These are phyloP conservation scores for Drosophila algonquin DNA, from an alignment of 2,888 invertebrate genomes.

Conservation along the genomic window DNA sequence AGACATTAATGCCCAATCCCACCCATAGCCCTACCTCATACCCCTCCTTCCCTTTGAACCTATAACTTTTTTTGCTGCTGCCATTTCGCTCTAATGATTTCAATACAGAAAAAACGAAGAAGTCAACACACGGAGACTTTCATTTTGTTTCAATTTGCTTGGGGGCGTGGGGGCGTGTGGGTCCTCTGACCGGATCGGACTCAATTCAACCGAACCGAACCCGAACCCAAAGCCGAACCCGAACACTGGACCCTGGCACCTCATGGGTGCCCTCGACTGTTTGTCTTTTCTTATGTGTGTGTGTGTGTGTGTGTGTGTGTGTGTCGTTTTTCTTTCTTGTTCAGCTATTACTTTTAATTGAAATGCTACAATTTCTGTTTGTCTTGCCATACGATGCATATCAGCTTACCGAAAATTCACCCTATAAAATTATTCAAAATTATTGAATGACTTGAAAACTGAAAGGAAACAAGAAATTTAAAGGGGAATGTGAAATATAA, in stretches of 20 bases:
- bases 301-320: neutral
- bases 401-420: constrained; percentile 46
- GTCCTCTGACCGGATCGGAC: constrained; percentile 42
- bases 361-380: constrained; percentile 51
- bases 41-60: neutral
- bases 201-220: constrained; percentile 33
- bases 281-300: constrained; percentile 38
- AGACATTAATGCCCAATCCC: constrained; percentile 60
- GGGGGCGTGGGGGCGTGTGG: constrained; percentile 55
- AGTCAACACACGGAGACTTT: constrained; percentile 53
- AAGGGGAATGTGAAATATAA: too few relatives aligned
- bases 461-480: neutral
- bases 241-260: constrained; percentile 13
- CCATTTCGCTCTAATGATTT: constrained; percentile 70
- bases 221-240: constrained; percentile 6
- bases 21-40: neutral
- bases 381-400: constrained; percentile 23
- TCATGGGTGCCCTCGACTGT: constrained; percentile 19
- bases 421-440: constrained; percentile 7
- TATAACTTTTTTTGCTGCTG: constrained; percentile 28
- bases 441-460: constrained; percentile 1
- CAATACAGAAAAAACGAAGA: constrained; percentile 62
- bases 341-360: constrained; percentile 62
- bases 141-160: constrained; percentile 77
- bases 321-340: constrained; percentile 4